Base-by-base conservation (phyloP, 2,797 vertebrate species). In the Micrastur ruficollis region DNA sequence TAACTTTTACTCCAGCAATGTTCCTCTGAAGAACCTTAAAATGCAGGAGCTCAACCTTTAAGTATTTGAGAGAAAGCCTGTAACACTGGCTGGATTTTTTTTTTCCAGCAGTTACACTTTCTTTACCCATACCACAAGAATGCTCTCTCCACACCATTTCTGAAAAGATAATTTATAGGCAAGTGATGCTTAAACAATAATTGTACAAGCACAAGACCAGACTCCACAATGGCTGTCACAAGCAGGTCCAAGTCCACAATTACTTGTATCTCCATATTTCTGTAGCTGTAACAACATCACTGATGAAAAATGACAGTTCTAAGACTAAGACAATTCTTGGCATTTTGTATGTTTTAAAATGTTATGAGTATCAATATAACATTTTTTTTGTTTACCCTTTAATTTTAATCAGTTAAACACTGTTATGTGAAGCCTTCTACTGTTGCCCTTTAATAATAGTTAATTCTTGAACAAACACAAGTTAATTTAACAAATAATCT, bases 161-260 rank as follows among this genome's bases (percentile, higher is more conserved):
- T 98, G 97, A 84, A 99, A 32, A 98, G 99, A 91, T 98, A 99
- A 98, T 99, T 99, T 52, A 98, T 62, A 99, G 98, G 95, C 99
- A 99, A 97, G 99, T 99, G 58, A 98, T 98, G 9, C 98, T 99
- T 83, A 99, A 96, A 13, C 98, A 44, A 12, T 23, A 66, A 98
- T 97, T 99, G 25, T 50, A 50, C 49, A 25, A 50, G 99, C 99
- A 96, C 99, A 98, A 7, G 99, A 89, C 93, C 32, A 62, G 29
- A 49, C 18, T 32, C 31, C 14, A 4, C 47, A 40, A 15, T 21
- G 17, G 17, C 74, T 50, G 18, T 50, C 59, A 61, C 38, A 46
- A 46, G 49, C 49, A 65, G 49, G 40, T 66, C 17, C 19, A 27
- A 29, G 42, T 55, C 26, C 40, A 53, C 18, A 7, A 13, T 53